phyloP scores from a whole-genome alignment of 2,797 vertebrate species.

The Naso thynnoides region DNA sequence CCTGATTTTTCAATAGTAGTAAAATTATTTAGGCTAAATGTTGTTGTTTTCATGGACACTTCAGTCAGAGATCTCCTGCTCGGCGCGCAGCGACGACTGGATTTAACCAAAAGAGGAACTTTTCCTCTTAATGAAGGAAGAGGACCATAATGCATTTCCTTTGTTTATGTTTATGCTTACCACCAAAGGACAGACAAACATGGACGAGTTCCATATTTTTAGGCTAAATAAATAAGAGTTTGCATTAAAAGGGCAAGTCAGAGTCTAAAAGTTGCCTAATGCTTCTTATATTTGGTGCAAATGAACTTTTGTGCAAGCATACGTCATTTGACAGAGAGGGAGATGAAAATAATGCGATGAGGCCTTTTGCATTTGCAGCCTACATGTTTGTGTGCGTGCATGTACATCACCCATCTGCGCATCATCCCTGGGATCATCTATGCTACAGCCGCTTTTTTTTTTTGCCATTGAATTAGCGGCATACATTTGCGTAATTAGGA shows the following conservation, averaged over 20 bases:
- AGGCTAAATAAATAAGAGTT: too few species aligned
- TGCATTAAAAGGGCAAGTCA: not conserved
- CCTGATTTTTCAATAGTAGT: too few species aligned
- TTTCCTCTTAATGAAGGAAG: too few species aligned
- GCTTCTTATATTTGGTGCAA: not conserved
- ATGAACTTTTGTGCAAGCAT: not conserved
- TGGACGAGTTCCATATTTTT: too few species aligned
- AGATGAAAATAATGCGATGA: not conserved
- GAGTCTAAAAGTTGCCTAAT: not conserved
- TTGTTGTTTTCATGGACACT: too few species aligned
- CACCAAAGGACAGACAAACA: too few species aligned
- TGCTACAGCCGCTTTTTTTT: constrained; percentile 13
- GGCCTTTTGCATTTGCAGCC: not conserved
- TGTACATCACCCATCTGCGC: constrained; percentile 46
- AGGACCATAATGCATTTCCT: too few species aligned
- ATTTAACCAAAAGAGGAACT: too few species aligned
- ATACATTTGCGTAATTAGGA: constrained; percentile 61
- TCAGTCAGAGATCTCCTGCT: too few species aligned
- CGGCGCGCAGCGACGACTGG: too few species aligned
- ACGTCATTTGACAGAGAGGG: not conserved
- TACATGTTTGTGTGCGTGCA: not conserved
- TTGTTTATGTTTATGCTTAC: too few species aligned
- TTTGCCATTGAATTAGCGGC: constrained; percentile 46
- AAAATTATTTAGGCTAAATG: too few species aligned
- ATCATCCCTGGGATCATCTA: constrained; percentile 51